Percentiles rank a stretch among this genome's conserved stretches.
Evolutionary conservation across 2,888 invertebrate species (phyloP).

Genomic region (Drosophila subsilvestris): DNA sequence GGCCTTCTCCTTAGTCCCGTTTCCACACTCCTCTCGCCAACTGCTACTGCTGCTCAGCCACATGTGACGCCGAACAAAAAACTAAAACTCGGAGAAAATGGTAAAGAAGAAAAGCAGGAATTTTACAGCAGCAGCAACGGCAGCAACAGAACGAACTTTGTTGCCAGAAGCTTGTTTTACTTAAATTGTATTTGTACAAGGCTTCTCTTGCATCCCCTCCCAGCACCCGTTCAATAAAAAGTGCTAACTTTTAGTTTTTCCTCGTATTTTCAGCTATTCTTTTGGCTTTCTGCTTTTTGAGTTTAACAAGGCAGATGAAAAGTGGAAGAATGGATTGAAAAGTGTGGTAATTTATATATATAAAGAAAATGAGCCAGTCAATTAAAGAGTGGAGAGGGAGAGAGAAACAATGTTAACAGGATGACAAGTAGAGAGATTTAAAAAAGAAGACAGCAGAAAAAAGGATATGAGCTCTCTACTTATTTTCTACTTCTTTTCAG

Average conservation of each 20-base stretch:
- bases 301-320: background rate
- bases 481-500: too few species aligned
- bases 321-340: background rate
- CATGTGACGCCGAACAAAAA: background rate
- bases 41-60: slow-evolving; percentile 19
- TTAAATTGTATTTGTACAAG: slow-evolving; percentile 64
- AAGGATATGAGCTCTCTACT: too few species aligned
- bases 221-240: background rate
- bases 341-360: background rate
- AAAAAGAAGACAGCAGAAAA: too few species aligned
- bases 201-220: background rate
- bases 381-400: background rate
- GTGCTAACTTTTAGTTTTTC: background rate
- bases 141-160: slow-evolving; percentile 58
- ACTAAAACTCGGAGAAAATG: background rate
- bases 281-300: background rate
- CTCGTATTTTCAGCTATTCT: background rate
- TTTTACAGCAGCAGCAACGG: slow-evolving; percentile 18
- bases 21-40: slow-evolving; percentile 16
- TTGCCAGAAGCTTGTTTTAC: slow-evolving; percentile 68
- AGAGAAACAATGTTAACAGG: too few species aligned
- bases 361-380: background rate
- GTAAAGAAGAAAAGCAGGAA: slow-evolving; percentile 49
- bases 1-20: background rate
- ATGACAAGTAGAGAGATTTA: too few species aligned